Evolutionary conservation across 1,140 invertebrate species (phyloP), one percentile per base, ranked within the genome.

Genomic region (Megalopta genalis): DNA sequence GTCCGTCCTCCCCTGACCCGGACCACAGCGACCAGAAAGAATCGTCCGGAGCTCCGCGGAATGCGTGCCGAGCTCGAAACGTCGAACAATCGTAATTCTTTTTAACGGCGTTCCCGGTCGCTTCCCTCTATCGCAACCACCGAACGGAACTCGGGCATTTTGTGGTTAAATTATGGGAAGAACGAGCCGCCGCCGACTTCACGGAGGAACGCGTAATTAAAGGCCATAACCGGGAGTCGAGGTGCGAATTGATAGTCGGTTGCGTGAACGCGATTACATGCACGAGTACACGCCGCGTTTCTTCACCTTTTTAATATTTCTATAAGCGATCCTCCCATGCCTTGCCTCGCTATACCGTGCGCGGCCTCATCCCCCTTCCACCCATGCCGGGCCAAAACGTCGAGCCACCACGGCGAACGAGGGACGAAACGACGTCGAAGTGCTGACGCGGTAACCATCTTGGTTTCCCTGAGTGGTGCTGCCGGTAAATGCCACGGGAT

Each of bases 371-470:
- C 18, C 49, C 18, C 49, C 14, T 14, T 52, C 49, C 16, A 7
- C 14, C 49, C 16, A 4, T 21, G 16, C 49, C 46, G 4, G 46
- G 16, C 16, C 18, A 21, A 25, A 42, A 76, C 32, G 37, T 2
- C 23, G 68, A 65, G 60, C 49, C 46, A 46, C 68, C 23, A 60
- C 54, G 60, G 54, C 52, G 46, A 73, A 60, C 77, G 81, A 60
- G 66, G 84, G 32, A 70, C 12, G 70, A 59, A 67, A 86, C 75
- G 83, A 76, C 39, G 52, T 72, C 57, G 63, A 83, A 87, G 79
- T 87, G 86, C 86, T 87, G 85, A 86, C 85, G 71, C 73, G 85
- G 85, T 82, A 87, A 85, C 85, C 82, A 84, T 87, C 67, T 85
- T 84, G 75, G 83, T 80, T 87, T 82, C 65, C 85, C 78, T 82